These are phyloP conservation scores for Chlorops oryzae DNA, from an alignment of 1,140 invertebrate genomes.

Conservation along the genomic window DNA sequence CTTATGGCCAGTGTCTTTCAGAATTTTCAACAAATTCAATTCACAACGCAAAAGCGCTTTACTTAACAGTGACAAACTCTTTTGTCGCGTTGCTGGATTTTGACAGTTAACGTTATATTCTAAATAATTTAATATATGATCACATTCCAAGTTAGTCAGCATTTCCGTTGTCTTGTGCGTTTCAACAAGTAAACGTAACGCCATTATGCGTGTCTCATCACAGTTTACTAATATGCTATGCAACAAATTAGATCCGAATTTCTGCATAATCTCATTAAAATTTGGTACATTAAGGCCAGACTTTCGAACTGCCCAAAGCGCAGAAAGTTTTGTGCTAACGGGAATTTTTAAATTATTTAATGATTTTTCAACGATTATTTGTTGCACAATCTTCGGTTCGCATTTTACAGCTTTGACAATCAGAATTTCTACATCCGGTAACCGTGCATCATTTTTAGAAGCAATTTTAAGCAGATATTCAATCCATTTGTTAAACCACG, in stretches of 20 bases:
- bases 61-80: conserved; percentile 56
- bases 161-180: conserved; percentile 67
- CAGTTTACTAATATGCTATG: conserved; percentile 22
- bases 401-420: conserved; percentile 28
- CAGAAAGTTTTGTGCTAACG: conserved; percentile 29
- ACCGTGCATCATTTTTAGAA: conserved; percentile 7
- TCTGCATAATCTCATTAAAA: conserved; percentile 16
- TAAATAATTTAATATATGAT: conserved; percentile 62
- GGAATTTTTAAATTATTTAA: conserved; percentile 11
- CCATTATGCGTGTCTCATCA: conserved; percentile 49
- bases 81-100: conserved; percentile 57
- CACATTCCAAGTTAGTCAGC: conserved; percentile 58
- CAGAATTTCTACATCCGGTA: conserved; percentile 22
- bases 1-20: conserved; percentile 6
- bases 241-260: conserved; percentile 12
- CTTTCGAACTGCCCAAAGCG: conserved; percentile 25
- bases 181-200: conserved; percentile 66
- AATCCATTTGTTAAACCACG: conserved; percentile 30
- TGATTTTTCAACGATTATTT: conserved; percentile 7
- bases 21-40: conserved; percentile 22
- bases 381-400: conserved; percentile 17
- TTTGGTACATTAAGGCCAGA: conserved; percentile 15
- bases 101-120: conserved; percentile 66
- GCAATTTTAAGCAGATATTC: conserved; percentile 15
- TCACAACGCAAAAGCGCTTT: conserved; percentile 52